Conservation (phyloP, 2,888 invertebrate genomes). For the Dryocosmus kuriphilus region DNA sequence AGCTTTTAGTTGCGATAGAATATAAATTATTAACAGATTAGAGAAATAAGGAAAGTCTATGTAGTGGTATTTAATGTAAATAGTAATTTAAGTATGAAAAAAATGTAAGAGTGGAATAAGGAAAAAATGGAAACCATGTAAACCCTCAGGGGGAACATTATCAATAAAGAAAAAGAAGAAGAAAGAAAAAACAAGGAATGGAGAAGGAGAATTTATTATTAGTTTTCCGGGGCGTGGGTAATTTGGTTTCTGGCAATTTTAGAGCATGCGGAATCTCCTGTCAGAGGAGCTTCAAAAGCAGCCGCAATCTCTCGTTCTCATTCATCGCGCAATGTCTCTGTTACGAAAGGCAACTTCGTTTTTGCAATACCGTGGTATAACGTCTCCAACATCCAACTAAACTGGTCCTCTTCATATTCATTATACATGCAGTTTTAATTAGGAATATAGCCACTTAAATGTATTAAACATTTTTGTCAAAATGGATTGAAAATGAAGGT, state of each 20-base stretch:
- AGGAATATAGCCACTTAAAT: constrained; percentile 4
- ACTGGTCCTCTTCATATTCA: constrained; percentile 27
- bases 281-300: constrained; percentile 38
- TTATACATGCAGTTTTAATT: constrained; percentile 22
- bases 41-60: too few relatives aligned
- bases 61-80: too few relatives aligned
- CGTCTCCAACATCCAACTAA: constrained; percentile 4
- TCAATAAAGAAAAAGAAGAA: too few relatives aligned
- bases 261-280: constrained; percentile 15
- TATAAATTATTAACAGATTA: too few relatives aligned
- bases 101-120: too few relatives aligned
- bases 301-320: constrained; percentile 54
- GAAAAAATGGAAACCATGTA: too few relatives aligned
- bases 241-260: background rate
- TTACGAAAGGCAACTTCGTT: constrained; percentile 61
- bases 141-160: too few relatives aligned
- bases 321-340: constrained; percentile 56
- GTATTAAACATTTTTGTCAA: background rate
- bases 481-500: background rate
- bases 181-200: too few relatives aligned
- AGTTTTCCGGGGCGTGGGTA: background rate
- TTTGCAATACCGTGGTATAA: constrained; percentile 55
- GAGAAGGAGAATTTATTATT: background rate
- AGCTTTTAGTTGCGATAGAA: too few relatives aligned
- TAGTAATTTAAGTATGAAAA: too few relatives aligned